Evolutionary conservation across 1,140 invertebrate genomes (phyloP), one percentile per base, ranked within the genome.

Genomic region (Carcinoscorpius rotundicauda): DNA sequence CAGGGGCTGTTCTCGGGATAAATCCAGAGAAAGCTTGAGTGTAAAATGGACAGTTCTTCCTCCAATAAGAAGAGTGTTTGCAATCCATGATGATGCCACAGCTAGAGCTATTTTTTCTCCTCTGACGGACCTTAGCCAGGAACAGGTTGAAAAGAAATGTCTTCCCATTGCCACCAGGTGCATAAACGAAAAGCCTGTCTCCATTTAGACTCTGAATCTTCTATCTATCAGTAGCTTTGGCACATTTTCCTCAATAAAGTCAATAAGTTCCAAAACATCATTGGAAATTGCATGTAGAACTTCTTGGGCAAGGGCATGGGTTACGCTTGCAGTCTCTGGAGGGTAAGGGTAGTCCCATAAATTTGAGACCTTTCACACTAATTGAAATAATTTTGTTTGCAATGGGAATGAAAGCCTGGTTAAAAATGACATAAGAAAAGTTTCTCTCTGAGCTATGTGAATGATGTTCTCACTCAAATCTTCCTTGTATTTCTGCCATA

Each of bases 81-180:
- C 80, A 58, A 83, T 82, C 62, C 80, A 80, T 48, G 80, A 81
- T 52, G 77, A 80, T 60, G 81, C 80, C 52, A 81, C 70, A 4
- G 78, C 77, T 5, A 81, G 53, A 11, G 76, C 76, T 62, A 77
- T 75, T 10, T 73, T 63, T 11, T 67, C 61, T 29, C 67, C 29
- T 29, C 29, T 29, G 29, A 29, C 29, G 29, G 29, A 29, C 29
- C 29, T 67, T 71, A 60, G 3, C 63, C 57, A 71, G 63, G n/a
- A 69, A 58, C 5, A 63, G 62, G 61, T 71, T 73, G n/a, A 71
- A 73, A 6, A 76, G 68, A 2, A 72, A 76, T 60, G 69, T 74
- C 52, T 77, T 75, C 56, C 74, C 76, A 6, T 61, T 77, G 9
- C 76, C 75, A 0, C 66, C 71, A 6, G 68, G 62, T 61, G 59